Conservation (phyloP, 37 sponge, comb jelly and placozoan genomes). For the Oscarella lobularis region DNA sequence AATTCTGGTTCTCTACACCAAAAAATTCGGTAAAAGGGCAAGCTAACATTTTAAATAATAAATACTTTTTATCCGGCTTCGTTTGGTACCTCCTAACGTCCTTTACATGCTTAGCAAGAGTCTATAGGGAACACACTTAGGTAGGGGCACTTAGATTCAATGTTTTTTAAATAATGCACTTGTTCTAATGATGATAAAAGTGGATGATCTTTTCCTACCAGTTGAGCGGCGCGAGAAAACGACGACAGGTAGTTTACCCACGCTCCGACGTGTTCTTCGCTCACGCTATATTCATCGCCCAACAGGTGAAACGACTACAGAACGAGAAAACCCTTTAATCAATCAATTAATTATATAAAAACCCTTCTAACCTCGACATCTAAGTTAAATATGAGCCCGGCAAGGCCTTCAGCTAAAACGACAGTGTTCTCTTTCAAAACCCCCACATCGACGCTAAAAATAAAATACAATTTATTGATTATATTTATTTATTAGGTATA, state of each 20-base stretch:
- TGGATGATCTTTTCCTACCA: constrained; percentile 50
- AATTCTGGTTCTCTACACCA: constrained; percentile 72
- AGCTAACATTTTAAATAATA: background rate
- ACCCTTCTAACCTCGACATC: too few relatives aligned
- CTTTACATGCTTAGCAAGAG: constrained; percentile 33
- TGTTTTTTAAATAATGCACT: constrained; percentile 20
- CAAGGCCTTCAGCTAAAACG: too few relatives aligned
- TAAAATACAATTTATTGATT: too few relatives aligned
- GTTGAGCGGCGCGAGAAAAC: constrained; percentile 54
- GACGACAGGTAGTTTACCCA: constrained; percentile 34
- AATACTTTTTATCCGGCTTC: constrained; percentile 44
- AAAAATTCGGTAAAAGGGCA: too few relatives aligned
- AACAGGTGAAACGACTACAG: too few relatives aligned
- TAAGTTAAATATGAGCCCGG: too few relatives aligned
- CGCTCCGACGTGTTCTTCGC: constrained; percentile 11
- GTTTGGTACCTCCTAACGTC: constrained; percentile 35
- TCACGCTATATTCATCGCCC: too few relatives aligned
- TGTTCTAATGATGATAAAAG: constrained; percentile 44
- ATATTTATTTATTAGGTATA: constrained; percentile 13
- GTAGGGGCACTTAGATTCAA: background rate
- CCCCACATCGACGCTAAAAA: too few relatives aligned
- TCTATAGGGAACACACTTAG: constrained; percentile 14
- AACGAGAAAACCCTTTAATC: too few relatives aligned
- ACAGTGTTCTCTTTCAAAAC: too few relatives aligned
- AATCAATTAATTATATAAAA: too few relatives aligned